Evolutionary conservation across 2,888 invertebrate species (phyloP).

Genomic region (Melanostoma mellinum): DNA sequence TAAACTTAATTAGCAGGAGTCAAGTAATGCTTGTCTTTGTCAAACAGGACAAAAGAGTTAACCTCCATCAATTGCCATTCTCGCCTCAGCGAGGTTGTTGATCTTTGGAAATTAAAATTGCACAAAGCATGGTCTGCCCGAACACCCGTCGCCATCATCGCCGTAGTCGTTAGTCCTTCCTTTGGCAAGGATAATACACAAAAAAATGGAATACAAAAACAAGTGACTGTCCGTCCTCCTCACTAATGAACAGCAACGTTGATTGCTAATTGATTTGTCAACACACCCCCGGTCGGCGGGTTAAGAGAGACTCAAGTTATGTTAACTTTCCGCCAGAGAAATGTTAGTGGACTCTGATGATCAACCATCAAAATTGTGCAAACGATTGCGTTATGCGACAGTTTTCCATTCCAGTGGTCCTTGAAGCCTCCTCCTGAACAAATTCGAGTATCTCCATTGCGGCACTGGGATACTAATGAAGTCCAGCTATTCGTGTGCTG

Average conservation of each 20-base stretch:
- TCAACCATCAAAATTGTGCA: conserved; percentile 69
- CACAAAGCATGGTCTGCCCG: conserved; percentile 4
- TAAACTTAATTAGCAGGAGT: conserved; percentile 64
- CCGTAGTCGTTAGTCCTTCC: neutral
- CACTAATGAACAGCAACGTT: conserved; percentile 68
- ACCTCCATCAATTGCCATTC: conserved; percentile 61
- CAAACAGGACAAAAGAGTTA: conserved; percentile 70
- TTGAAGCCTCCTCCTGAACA: conserved; percentile 47
- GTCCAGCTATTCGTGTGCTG: conserved; percentile 61
- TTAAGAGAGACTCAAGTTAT: conserved; percentile 47
- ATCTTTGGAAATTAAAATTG: conserved; percentile 68
- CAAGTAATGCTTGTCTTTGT: conserved; percentile 38
- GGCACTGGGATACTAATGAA: conserved; percentile 57
- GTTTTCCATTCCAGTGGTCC: conserved; percentile 39
- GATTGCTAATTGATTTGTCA: conserved; percentile 72
- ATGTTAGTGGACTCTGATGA: conserved; percentile 30
- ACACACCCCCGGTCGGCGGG: conserved; percentile 37
- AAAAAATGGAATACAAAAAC: neutral
- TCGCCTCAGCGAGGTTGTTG: conserved; percentile 52
- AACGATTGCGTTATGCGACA: conserved; percentile 58
- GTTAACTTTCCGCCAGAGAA: conserved; percentile 46
- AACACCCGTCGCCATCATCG: neutral
- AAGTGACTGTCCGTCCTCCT: conserved; percentile 40
- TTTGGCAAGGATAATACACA: conserved; percentile 7
- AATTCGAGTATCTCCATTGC: conserved; percentile 36